phyloP scores from a whole-genome alignment of 2,113 vertebrate genomes.

The Tichodroma muraria region DNA sequence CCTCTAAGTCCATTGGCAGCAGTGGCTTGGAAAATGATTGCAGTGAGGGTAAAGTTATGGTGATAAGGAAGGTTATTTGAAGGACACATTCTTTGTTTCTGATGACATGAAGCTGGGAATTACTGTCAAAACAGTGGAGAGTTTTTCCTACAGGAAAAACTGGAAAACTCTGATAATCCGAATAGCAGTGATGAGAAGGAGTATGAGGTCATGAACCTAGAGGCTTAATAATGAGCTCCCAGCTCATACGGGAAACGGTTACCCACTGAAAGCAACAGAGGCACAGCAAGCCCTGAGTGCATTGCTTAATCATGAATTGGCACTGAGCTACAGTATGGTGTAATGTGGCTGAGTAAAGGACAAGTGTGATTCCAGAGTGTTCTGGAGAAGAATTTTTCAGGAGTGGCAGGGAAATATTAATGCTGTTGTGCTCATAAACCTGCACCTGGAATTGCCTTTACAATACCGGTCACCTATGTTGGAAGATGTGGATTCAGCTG shows the following conservation, averaged over 20 bases:
- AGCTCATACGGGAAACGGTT: not conserved
- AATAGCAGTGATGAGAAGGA: not conserved
- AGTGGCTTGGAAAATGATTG: not conserved
- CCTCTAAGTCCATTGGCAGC: not conserved
- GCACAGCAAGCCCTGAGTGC: not conserved
- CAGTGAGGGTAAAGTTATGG: not conserved
- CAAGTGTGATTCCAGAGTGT: not conserved
- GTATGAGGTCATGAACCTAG: not conserved
- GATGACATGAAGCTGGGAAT: not conserved
- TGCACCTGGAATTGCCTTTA: not conserved
- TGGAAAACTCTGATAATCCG: not conserved
- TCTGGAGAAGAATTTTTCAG: not conserved
- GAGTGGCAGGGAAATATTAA: not conserved
- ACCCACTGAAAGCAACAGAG: not conserved
- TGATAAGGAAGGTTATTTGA: not conserved
- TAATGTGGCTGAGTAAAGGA: not conserved
- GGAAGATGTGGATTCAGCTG: not conserved
- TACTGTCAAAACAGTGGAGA: not conserved
- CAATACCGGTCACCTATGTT: not conserved
- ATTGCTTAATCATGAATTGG: not conserved
- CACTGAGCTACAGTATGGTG: not conserved
- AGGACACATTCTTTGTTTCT: constrained; percentile 9
- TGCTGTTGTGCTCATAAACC: not conserved
- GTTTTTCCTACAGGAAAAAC: not conserved
- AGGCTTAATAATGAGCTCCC: not conserved